Evolutionary conservation across 2,888 invertebrate species (phyloP).

Genomic region (Acrocera orbiculus): DNA sequence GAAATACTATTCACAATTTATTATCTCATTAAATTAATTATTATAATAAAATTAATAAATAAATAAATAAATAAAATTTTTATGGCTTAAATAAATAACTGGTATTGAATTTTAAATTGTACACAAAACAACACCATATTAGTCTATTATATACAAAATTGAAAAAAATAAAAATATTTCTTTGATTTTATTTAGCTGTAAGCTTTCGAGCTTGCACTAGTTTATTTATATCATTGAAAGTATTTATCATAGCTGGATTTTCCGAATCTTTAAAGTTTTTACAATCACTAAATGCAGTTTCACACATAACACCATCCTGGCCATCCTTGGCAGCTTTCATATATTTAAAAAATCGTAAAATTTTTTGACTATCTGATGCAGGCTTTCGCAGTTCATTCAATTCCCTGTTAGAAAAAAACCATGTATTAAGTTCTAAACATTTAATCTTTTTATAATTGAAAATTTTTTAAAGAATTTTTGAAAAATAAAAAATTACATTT

Average conservation of each 20-base stretch:
- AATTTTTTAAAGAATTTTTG: background rate
- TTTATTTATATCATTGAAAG: constrained; percentile 75
- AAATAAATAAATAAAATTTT: too few relatives aligned
- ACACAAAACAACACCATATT: background rate
- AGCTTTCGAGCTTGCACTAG: constrained; percentile 60
- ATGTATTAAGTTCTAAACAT: too few relatives aligned
- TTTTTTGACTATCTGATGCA: constrained; percentile 70
- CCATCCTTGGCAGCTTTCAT: constrained; percentile 81
- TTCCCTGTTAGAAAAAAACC: constrained; percentile 41
- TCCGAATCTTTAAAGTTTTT: constrained; percentile 43
- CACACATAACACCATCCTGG: constrained; percentile 61
- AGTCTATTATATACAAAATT: background rate
- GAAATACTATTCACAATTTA: too few relatives aligned
- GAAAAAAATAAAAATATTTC: background rate
- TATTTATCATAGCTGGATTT: constrained; percentile 69
- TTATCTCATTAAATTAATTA: too few relatives aligned
- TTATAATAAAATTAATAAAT: too few relatives aligned
- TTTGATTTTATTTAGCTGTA: too few relatives aligned
- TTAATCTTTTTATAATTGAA: too few relatives aligned
- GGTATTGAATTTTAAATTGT: too few relatives aligned
- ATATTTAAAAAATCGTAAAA: constrained; percentile 73
- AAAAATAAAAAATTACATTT: background rate
- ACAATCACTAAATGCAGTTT: constrained; percentile 48
- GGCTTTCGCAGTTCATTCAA: constrained; percentile 71
- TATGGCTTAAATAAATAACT: too few relatives aligned